Percentiles rank a stretch among this genome's conserved stretches.
Conservation (phyloP, 2,888 invertebrate species). For the Ophioninae sp. region DNA sequence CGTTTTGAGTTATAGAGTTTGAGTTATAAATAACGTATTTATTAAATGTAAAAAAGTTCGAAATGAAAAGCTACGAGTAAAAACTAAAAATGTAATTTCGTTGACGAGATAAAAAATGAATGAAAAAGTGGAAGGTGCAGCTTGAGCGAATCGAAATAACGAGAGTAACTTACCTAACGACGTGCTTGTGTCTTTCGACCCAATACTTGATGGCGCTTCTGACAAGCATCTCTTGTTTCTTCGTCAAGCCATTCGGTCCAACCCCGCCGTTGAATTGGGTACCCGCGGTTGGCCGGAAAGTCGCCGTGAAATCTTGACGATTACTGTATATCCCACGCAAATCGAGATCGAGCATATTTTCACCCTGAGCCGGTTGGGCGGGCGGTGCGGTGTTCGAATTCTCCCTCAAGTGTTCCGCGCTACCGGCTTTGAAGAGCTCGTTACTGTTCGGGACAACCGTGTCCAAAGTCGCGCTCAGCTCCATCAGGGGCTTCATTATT, state of each 20-base stretch:
- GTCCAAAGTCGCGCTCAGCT: conserved; percentile 91
- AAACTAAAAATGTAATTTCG: too few relatives aligned
- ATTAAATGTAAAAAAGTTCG: too few relatives aligned
- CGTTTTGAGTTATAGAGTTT: too few relatives aligned
- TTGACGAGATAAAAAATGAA: neutral
- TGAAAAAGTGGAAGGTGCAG: neutral
- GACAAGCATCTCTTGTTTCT: conserved; percentile 92
- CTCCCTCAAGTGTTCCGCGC: conserved; percentile 75
- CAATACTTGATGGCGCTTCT: conserved; percentile 94
- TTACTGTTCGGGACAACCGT: conserved; percentile 85
- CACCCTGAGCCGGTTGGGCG: conserved; percentile 68
- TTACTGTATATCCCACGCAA: conserved; percentile 89
- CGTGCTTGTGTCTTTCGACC: conserved; percentile 94
- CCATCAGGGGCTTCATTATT: conserved; percentile 94
- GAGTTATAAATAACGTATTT: too few relatives aligned
- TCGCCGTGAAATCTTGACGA: conserved; percentile 90
- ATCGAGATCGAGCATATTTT: conserved; percentile 83
- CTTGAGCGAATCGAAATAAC: neutral
- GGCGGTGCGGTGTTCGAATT: conserved; percentile 66
- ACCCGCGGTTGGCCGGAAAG: conserved; percentile 84
- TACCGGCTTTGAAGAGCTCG: conserved; percentile 80
- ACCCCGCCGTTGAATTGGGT: conserved; percentile 81
- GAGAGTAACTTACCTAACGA: conserved; percentile 87
- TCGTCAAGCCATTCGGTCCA: conserved; percentile 90
- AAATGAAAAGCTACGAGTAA: too few relatives aligned